Evolutionary conservation across 1,140 invertebrate genomes (phyloP).

Genomic region (Psilanteris sp.): DNA sequence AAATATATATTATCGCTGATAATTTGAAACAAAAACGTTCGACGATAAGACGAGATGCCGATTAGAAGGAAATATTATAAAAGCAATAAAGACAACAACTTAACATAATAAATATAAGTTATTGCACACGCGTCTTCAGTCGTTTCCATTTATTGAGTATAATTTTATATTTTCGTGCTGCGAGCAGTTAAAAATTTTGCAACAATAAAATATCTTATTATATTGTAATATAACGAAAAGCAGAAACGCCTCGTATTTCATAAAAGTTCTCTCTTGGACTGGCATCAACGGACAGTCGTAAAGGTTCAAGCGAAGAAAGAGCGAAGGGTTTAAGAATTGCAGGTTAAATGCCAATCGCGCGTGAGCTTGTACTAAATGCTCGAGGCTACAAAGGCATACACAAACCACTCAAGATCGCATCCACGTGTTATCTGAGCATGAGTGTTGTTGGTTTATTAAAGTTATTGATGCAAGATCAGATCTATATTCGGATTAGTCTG

Average conservation of each 20-base stretch:
- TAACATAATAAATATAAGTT: too few species aligned
- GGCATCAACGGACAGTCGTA: slow-evolving; percentile 64
- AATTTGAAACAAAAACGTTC: too few species aligned
- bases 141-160: not conserved
- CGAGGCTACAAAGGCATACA: slow-evolving; percentile 63
- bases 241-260: slow-evolving; percentile 63
- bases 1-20: too few species aligned
- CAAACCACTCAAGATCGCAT: slow-evolving; percentile 63
- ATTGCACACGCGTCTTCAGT: too few species aligned
- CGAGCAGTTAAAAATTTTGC: slow-evolving; percentile 45
- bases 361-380: slow-evolving; percentile 69
- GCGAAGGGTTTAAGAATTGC: slow-evolving; percentile 64
- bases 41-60: too few species aligned
- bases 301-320: slow-evolving; percentile 57
- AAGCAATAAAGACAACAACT: too few species aligned
- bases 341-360: slow-evolving; percentile 72
- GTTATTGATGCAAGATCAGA: slow-evolving; percentile 75
- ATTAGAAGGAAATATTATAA: too few species aligned
- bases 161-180: not conserved
- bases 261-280: slow-evolving; percentile 67
- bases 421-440: slow-evolving; percentile 65
- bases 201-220: slow-evolving; percentile 57
- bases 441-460: slow-evolving; percentile 77
- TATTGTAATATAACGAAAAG: slow-evolving; percentile 60
- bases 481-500: slow-evolving; percentile 74